phyloP scores from a whole-genome alignment of 1,140 invertebrate genomes.

The Drosophila tani region DNA sequence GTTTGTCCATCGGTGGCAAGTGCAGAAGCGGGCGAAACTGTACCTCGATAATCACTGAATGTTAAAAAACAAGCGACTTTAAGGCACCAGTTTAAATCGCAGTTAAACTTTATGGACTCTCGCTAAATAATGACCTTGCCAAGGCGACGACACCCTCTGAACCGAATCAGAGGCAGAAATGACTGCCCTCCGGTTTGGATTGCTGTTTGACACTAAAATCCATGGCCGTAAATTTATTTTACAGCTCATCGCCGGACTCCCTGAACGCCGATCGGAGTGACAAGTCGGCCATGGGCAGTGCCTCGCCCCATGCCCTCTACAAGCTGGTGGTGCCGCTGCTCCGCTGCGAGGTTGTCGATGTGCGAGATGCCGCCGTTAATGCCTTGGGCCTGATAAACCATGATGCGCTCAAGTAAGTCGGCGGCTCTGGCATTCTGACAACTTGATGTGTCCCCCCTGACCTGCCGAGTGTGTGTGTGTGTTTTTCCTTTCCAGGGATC shows the following conservation, averaged over 20 bases:
- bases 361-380: slow-evolving; percentile 96
- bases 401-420: slow-evolving; percentile 94
- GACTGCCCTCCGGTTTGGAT: slow-evolving; percentile 27
- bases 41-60: slow-evolving; percentile 13
- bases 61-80: neutral
- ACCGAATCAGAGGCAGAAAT: slow-evolving; percentile 42
- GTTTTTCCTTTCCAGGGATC: slow-evolving; percentile 88
- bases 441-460: slow-evolving; percentile 22
- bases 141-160: slow-evolving; percentile 15
- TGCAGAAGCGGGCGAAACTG: slow-evolving; percentile 1
- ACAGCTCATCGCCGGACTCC: slow-evolving; percentile 94
- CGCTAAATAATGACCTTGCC: slow-evolving; percentile 42
- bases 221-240: slow-evolving; percentile 75
- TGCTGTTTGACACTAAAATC: slow-evolving; percentile 63
- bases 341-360: slow-evolving; percentile 96
- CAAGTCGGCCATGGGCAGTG: slow-evolving; percentile 87
- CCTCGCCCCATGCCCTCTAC: slow-evolving; percentile 93
- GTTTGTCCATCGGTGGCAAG: slow-evolving; percentile 37
- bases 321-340: slow-evolving; percentile 95
- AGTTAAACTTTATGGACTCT: slow-evolving; percentile 45
- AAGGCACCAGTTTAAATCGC: slow-evolving; percentile 32
- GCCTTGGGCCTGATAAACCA: slow-evolving; percentile 97
- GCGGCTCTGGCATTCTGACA: neutral
- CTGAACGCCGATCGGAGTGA: slow-evolving; percentile 92
- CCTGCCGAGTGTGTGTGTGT: neutral